Evolutionary conservation across 2,888 invertebrate genomes (phyloP).

Genomic region (Oscheius onirici): DNA sequence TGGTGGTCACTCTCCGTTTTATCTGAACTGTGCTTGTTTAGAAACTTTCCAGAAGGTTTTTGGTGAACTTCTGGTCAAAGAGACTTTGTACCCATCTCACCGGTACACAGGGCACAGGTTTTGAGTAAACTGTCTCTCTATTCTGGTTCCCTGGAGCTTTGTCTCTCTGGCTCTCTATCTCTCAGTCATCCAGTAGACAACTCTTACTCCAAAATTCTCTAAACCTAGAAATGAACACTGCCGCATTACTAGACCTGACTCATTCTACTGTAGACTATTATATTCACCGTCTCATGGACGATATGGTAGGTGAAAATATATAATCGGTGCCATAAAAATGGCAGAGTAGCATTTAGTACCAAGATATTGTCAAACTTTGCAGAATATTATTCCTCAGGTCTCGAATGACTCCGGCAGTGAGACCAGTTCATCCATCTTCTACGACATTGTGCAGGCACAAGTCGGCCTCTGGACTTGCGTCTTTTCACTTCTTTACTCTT

Average conservation of each 20-base stretch:
- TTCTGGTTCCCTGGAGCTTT: background rate
- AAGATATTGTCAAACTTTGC: background rate
- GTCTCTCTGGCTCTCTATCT: background rate
- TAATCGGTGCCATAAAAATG: background rate
- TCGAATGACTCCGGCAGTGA: slow-evolving; percentile 50
- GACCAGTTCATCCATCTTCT: slow-evolving; percentile 44
- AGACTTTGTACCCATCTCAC: too few species aligned
- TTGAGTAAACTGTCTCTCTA: background rate
- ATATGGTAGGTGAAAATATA: slow-evolving; percentile 8
- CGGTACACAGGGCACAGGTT: background rate
- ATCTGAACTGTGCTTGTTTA: too few species aligned
- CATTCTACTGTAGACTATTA: slow-evolving; percentile 11
- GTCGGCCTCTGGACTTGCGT: slow-evolving; percentile 69
- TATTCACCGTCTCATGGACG: slow-evolving; percentile 1
- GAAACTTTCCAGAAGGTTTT: too few species aligned
- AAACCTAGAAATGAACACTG: slow-evolving; percentile 1
- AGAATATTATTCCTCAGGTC: slow-evolving; percentile 38
- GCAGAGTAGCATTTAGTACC: background rate
- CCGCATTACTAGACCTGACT: slow-evolving; percentile 3
- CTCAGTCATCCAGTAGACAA: background rate
- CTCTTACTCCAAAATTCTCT: background rate
- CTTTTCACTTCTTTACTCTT: slow-evolving; percentile 66
- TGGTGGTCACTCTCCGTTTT: too few species aligned
- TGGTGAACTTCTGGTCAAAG: too few species aligned
- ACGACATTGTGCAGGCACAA: slow-evolving; percentile 64